Percentiles rank a stretch among this genome's conserved stretches.
phyloP scores from a whole-genome alignment of 2,888 invertebrate species.

The Tinea pellionella region DNA sequence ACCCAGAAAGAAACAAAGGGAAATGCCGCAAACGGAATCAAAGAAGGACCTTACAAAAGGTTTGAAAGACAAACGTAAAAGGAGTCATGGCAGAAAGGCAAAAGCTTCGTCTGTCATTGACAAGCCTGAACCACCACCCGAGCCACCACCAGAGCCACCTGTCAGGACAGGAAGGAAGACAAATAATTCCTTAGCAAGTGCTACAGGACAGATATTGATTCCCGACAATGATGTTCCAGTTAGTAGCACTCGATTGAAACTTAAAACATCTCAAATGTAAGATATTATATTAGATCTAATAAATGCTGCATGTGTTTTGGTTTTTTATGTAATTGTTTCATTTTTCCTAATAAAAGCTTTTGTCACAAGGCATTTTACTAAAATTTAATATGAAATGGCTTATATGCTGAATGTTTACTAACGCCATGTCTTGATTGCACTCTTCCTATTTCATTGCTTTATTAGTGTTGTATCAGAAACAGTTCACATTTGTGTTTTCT shows the following conservation, averaged over 20 bases:
- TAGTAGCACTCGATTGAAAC: slow-evolving; percentile 65
- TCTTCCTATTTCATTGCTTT: too few relatives aligned
- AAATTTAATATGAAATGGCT: too few relatives aligned
- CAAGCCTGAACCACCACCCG: slow-evolving; percentile 53
- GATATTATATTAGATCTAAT: slow-evolving; percentile 22
- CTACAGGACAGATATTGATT: slow-evolving; percentile 86
- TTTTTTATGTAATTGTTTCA: neutral
- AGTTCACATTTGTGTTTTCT: too few relatives aligned
- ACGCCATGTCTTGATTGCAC: too few relatives aligned
- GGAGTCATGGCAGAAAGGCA: slow-evolving; percentile 44
- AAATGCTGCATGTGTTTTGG: neutral
- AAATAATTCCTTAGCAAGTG: slow-evolving; percentile 86
- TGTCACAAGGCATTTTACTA: neutral
- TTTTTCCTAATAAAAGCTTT: neutral
- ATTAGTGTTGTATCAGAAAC: too few relatives aligned
- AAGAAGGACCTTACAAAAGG: slow-evolving; percentile 21
- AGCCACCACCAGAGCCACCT: slow-evolving; percentile 43
- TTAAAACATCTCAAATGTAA: slow-evolving; percentile 78
- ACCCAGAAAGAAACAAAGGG: neutral
- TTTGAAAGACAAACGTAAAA: slow-evolving; percentile 24
- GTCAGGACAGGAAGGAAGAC: slow-evolving; percentile 71
- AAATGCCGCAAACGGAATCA: slow-evolving; percentile 46
- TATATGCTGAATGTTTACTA: too few relatives aligned
- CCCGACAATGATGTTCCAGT: slow-evolving; percentile 59
- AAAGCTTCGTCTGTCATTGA: slow-evolving; percentile 46